phyloP scores from a whole-genome alignment of 2,888 invertebrate genomes.

The Tuta absoluta region DNA sequence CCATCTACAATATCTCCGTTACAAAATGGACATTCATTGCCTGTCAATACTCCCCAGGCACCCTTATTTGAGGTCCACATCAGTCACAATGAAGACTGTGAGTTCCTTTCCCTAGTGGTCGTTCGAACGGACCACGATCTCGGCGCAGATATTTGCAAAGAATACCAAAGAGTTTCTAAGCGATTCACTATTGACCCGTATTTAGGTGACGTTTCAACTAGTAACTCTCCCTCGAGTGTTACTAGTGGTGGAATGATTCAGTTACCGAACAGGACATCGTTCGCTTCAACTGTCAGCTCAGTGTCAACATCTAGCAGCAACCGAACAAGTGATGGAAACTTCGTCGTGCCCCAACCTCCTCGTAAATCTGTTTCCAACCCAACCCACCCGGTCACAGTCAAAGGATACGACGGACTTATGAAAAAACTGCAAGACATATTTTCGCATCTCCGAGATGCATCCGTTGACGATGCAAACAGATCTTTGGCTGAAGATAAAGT shows the following conservation, averaged over 20 bases:
- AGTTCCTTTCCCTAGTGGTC: constrained; percentile 70
- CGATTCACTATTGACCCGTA: constrained; percentile 74
- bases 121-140: constrained; percentile 73
- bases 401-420: constrained; percentile 69
- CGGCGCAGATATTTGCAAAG: constrained; percentile 73
- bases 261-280: constrained; percentile 69
- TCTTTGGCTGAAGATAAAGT: constrained; percentile 66
- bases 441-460: constrained; percentile 62
- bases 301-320: constrained; percentile 63
- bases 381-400: constrained; percentile 55
- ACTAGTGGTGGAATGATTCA: constrained; percentile 73
- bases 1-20: constrained; percentile 76
- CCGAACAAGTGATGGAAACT: constrained; percentile 73
- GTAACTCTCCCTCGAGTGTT: constrained; percentile 74
- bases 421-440: constrained; percentile 74
- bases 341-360: constrained; percentile 76
- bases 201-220: constrained; percentile 68
- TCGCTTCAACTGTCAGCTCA: constrained; percentile 70
- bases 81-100: constrained; percentile 71
- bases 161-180: constrained; percentile 75
- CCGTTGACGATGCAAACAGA: constrained; percentile 57
- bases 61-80: constrained; percentile 73
- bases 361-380: constrained; percentile 68
- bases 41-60: constrained; percentile 63
- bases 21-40: constrained; percentile 72